Evolutionary conservation across 92 coral and sea anemone genomes (phyloP), one percentile per base, ranked within the genome.

Genomic region (Parazoanthus darwini): DNA sequence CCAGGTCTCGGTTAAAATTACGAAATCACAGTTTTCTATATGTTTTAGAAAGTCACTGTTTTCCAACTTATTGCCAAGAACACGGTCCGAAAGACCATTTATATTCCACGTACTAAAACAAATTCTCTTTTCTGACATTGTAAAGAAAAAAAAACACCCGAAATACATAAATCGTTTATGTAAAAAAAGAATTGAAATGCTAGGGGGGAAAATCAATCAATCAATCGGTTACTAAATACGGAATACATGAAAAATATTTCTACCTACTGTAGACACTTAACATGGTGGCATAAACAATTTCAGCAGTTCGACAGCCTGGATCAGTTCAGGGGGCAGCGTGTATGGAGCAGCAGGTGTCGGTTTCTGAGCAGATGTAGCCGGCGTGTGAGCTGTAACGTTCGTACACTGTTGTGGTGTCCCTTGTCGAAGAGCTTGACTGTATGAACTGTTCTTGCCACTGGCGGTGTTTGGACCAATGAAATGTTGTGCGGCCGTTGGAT

Each of bases 101-200:
- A 85, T 73, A 48, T 85, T 85, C 88, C 88, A 85, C 20, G 82
- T 44, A 73, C 88, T 73, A n/a, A 85, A 78, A 78, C 63, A 78
- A 44, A 39, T 25, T 78, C 56, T 78, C 6, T 9, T 78, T 25
- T 38, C 50, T 78, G 81, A 44, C 81, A 78, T 78, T 23, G n/a
- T 44, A 8, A 44, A 78, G 18, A 77, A 3, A 38, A 20, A 44
- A 8, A 77, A 3, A 38, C 16, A 77, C 50, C 0, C 37, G 39
- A 77, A 22, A 77, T 13, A 77, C 22, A 0, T 38, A 3, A 20
- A 36, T 36, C 22, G 18, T 44, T 58, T 46, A 23, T 38, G 16
- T n/a, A 14, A 77, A 37, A 8, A 51, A 78, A 44, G 15, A 35
- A 78, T 43, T 78, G 39, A 22, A 78, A 4, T 25, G 75, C 75